A percentile compares a stretch with the other conserved stretches of the same genome.
These are phyloP conservation scores for Leptobrachium leishanense DNA, from an alignment of 2,113 vertebrate species.

Conservation along the genomic window DNA sequence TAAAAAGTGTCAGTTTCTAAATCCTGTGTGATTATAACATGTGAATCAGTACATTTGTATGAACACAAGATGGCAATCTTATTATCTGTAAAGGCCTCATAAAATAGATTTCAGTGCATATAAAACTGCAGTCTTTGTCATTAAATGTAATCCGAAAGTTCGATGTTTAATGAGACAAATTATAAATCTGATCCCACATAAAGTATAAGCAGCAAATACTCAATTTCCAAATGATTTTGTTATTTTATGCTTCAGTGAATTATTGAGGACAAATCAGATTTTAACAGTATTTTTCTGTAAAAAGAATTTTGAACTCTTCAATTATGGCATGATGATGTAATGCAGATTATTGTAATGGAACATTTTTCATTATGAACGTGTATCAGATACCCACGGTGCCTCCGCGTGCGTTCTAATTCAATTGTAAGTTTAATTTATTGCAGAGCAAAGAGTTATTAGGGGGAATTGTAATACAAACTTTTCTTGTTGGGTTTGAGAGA, in stretches of 20 bases:
- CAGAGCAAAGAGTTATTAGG: background rate
- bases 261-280: conserved; percentile 27
- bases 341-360: conserved; percentile 26
- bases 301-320: background rate
- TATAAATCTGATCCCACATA: background rate
- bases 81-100: background rate
- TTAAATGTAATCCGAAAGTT: conserved; percentile 8
- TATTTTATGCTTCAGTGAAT: conserved; percentile 42
- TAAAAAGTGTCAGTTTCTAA: too few species aligned
- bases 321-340: background rate
- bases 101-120: background rate
- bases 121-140: background rate
- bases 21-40: too few species aligned
- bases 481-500: background rate
- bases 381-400: conserved; percentile 29
- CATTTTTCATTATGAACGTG: conserved; percentile 15
- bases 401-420: conserved; percentile 22
- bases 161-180: background rate
- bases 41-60: background rate
- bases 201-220: background rate
- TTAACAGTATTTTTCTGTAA: conserved; percentile 19
- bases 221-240: background rate
- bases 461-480: conserved; percentile 15
- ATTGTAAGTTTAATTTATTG: conserved; percentile 27
- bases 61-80: conserved; percentile 30